Conservation (phyloP, 1,140 invertebrate genomes). For the Tenebrio molitor region DNA sequence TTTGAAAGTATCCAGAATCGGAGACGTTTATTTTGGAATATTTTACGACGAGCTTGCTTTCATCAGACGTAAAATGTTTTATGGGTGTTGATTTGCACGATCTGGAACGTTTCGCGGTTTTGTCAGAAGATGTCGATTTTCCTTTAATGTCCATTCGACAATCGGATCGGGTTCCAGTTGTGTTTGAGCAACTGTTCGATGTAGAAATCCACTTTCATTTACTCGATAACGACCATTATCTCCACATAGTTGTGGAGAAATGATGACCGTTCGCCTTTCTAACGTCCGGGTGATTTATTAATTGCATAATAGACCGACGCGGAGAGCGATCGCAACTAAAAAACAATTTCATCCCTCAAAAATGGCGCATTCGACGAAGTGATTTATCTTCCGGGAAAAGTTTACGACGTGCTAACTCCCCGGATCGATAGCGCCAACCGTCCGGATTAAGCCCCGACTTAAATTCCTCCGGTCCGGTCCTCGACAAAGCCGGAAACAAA, state of each 20-base stretch:
- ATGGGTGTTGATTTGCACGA: no score
- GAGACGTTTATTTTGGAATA: no score
- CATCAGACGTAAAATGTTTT: no score
- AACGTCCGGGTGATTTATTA: constrained; percentile 20
- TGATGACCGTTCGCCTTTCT: constrained; percentile 29
- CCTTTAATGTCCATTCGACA: no score
- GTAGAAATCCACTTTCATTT: constrained; percentile 3
- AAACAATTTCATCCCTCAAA: constrained; percentile 29
- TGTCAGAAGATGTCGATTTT: no score
- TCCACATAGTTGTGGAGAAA: constrained; percentile 32
- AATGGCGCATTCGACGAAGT: constrained; percentile 24
- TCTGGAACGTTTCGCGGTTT: no score
- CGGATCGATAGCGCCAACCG: constrained; percentile 20
- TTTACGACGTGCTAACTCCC: constrained; percentile 37
- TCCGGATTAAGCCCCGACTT: constrained; percentile 10
- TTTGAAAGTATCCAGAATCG: no score
- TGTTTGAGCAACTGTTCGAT: background rate
- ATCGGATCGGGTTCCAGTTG: constrained; percentile 4
- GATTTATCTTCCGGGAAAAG: constrained; percentile 39
- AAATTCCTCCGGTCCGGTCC: constrained; percentile 6
- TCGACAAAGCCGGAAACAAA: background rate
- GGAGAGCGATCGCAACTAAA: background rate
- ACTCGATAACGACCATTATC: constrained; percentile 14
- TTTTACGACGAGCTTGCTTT: no score
- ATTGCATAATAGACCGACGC: constrained; percentile 6